Percentiles rank a stretch among this genome's conserved stretches.
These are phyloP conservation scores for Leptinotarsa peninsularis DNA, from an alignment of 2,888 invertebrate species.

Conservation along the genomic window DNA sequence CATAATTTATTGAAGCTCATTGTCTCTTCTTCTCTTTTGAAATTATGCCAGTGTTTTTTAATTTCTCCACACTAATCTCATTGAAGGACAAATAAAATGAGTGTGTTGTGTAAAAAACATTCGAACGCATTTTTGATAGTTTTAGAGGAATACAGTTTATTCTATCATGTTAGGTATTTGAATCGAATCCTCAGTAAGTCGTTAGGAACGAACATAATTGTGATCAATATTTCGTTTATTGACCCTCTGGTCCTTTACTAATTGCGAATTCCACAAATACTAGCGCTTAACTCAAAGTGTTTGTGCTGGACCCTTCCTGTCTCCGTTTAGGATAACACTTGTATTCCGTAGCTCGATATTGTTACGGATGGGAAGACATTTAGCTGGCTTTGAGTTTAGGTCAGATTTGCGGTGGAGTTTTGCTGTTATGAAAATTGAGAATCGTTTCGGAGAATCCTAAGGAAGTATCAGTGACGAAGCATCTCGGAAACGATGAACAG, in stretches of 20 bases:
- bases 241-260: constrained; percentile 25
- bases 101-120: no score
- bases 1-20: no score
- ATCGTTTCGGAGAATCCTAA: neutral
- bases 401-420: constrained; percentile 8
- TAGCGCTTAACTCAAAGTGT: constrained; percentile 14
- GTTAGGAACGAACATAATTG: neutral
- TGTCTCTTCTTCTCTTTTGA: no score
- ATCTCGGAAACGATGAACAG: no score
- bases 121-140: no score
- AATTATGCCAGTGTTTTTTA: no score
- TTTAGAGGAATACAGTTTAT: no score
- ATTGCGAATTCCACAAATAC: constrained; percentile 28
- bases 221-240: constrained; percentile 24
- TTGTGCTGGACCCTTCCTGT: constrained; percentile 12
- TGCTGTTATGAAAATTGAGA: neutral
- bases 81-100: no score
- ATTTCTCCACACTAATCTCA: no score
- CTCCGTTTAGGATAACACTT: constrained; percentile 45
- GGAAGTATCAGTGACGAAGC: neutral
- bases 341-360: constrained; percentile 32
- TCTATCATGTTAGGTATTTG: neutral
- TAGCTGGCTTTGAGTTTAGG: constrained; percentile 28
- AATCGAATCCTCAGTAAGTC: neutral
- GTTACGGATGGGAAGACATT: constrained; percentile 31